Base-by-base conservation (phyloP, 2,888 invertebrate species). In the Conistra vaccinii region DNA sequence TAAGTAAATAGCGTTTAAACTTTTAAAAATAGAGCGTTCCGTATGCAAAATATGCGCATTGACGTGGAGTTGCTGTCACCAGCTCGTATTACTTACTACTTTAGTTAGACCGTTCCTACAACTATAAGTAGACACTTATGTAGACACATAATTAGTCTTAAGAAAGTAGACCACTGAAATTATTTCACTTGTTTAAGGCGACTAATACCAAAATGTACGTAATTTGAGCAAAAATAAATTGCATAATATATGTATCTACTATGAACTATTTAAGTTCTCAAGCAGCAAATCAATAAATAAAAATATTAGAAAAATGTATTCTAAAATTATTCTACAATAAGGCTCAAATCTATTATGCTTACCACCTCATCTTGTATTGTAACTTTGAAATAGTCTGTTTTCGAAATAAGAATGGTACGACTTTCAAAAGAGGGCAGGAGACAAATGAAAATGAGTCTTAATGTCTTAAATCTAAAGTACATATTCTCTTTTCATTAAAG, bases 171-270 rank as follows among this genome's bases (percentile, higher is more conserved):
- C 7, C 51, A 60, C 17, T 35, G 12, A 55, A 65, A 65, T 39
- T n/a, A 20, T 61, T 51, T 6, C 26, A 65, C 23, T 32, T 45
- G 45, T 42, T 35, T 39, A 66, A 63, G 55, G n/a, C 35, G 23
- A 75, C 61, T 61, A 60, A 76, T 29, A 66, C 32, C 23, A 62
- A 39, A 58, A 55, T 20, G 45, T 2, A 63, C n/a, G 23, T 23
- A n/a, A 32, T 35, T 78, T 65, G 68, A 78, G 42, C 62, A 63
- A 75, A 75, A 58, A 45, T 72, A 60, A 70, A 72, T 68, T 2
- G 23, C 42, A 9, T 73, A 68, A 39, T 58, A 45, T 65, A 45
- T 5, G 5, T 53, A n/a, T 0, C 0, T 29, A 35, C 20, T 12
- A 17, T 32, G 6, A 26, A 51, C 17, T 35, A 60, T 53, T 42